Conservation (phyloP, 2,113 vertebrate species). For the Abramis brama region DNA sequence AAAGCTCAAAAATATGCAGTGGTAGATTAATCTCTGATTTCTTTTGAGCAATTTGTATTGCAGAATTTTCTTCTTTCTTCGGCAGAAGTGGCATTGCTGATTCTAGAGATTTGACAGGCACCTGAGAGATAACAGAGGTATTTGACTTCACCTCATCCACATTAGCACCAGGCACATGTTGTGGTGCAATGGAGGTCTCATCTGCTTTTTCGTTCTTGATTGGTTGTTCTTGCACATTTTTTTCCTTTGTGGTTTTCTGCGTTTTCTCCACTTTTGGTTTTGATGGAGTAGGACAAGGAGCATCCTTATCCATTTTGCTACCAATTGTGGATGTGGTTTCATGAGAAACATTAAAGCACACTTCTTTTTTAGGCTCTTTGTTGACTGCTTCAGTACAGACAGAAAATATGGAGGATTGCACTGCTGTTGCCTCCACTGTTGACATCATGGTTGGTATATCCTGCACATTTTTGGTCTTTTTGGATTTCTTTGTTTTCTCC, state of each 20-base stretch:
- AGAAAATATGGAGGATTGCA: constrained; percentile 51
- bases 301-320: not conserved
- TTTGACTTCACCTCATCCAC: constrained; percentile 24
- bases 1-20: constrained; percentile 20
- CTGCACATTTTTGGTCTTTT: constrained; percentile 33
- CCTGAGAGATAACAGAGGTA: constrained; percentile 19
- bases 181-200: not conserved
- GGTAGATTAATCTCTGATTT: constrained; percentile 30
- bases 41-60: constrained; percentile 13
- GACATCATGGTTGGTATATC: constrained; percentile 21
- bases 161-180: not conserved
- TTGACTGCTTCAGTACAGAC: constrained; percentile 52
- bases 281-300: not conserved
- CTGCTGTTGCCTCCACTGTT: constrained; percentile 54
- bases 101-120: not conserved
- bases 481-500: not conserved
- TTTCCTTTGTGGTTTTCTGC: not conserved
- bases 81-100: not conserved
- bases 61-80: constrained; percentile 6
- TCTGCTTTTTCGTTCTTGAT: constrained; percentile 28
- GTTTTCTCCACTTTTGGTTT: not conserved
- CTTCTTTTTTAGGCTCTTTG: constrained; percentile 24
- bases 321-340: not conserved
- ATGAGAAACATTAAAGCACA: not conserved
- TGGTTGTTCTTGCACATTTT: constrained; percentile 14